Conservation (phyloP, 2,797 vertebrate genomes). For the Gastrophryne carolinensis region DNA sequence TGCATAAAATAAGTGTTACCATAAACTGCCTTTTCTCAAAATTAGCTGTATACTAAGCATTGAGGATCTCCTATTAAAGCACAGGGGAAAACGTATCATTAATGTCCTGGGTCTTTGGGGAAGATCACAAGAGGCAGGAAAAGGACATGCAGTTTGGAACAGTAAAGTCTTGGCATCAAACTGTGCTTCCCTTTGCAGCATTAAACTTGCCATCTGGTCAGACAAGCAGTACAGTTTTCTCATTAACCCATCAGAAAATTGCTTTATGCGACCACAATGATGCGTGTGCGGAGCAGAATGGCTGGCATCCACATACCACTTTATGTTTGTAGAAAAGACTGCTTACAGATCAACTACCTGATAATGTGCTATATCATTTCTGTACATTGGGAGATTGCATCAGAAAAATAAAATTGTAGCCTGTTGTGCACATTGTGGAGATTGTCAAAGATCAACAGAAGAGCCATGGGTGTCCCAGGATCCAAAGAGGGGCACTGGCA, state of each 20-base stretch:
- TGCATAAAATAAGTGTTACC: too few relatives aligned
- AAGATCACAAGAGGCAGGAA: background rate
- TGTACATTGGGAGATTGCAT: background rate
- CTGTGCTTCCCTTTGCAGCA: background rate
- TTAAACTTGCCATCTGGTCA: conserved; percentile 10
- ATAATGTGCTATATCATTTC: background rate
- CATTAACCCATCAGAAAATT: conserved; percentile 14
- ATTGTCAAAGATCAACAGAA: too few relatives aligned
- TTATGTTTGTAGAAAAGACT: background rate
- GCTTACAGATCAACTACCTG: background rate
- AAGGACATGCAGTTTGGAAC: background rate
- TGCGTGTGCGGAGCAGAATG: too few relatives aligned
- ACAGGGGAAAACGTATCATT: too few relatives aligned
- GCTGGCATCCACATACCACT: background rate
- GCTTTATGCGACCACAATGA: background rate
- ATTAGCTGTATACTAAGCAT: too few relatives aligned
- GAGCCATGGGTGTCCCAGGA: too few relatives aligned
- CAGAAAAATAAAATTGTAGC: background rate
- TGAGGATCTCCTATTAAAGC: too few relatives aligned
- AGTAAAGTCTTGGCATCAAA: background rate
- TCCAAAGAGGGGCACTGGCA: too few relatives aligned
- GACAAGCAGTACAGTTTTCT: conserved; percentile 7
- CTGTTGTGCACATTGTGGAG: too few relatives aligned
- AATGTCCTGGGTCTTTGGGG: too few relatives aligned
- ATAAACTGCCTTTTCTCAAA: too few relatives aligned